phyloP scores from a whole-genome alignment of 2,113 vertebrate species.

The Pseudorhombus dupliciocellatus region DNA sequence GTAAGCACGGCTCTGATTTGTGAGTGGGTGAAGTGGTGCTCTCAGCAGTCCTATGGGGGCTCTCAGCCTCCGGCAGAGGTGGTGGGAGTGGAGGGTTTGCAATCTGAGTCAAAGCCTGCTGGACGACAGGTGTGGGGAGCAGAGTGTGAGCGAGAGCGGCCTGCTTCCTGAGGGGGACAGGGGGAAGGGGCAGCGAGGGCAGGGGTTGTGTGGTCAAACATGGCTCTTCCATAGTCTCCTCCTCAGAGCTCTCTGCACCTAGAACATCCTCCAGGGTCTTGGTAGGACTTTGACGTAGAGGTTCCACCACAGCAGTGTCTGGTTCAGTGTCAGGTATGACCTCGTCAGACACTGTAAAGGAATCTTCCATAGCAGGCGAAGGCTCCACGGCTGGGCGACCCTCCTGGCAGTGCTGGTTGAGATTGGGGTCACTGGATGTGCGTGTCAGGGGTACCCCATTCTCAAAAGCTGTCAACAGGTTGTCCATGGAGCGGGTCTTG shows the following conservation, averaged over 20 bases:
- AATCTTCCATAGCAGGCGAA: conserved; percentile 64
- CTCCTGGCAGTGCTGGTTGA: conserved; percentile 97
- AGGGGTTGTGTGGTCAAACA: conserved; percentile 80
- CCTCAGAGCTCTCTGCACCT: conserved; percentile 45
- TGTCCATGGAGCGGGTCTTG: conserved; percentile 97
- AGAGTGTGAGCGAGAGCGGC: conserved; percentile 41
- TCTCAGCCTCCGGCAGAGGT: conserved; percentile 36
- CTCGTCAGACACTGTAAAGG: conserved; percentile 61
- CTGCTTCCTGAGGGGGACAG: conserved; percentile 39
- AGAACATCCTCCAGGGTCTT: conserved; percentile 36
- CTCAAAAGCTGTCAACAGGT: conserved; percentile 91
- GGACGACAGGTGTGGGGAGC: conserved; percentile 52
- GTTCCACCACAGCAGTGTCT: conserved; percentile 37
- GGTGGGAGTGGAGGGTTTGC: conserved; percentile 51
- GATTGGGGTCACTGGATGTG: conserved; percentile 97
- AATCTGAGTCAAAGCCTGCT: conserved; percentile 62
- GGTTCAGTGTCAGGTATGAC: conserved; percentile 19
- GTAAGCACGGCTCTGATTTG: conserved; percentile 62
- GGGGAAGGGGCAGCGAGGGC: conserved; percentile 72
- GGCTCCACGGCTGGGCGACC: conserved; percentile 83
- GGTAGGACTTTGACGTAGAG: conserved; percentile 37
- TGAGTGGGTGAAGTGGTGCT: conserved; percentile 40
- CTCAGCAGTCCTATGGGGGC: conserved; percentile 65
- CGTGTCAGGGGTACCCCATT: conserved; percentile 90
- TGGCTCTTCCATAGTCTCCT: conserved; percentile 68